Conservation (phyloP, 2,888 invertebrate species). For the Rosalia funebris region DNA sequence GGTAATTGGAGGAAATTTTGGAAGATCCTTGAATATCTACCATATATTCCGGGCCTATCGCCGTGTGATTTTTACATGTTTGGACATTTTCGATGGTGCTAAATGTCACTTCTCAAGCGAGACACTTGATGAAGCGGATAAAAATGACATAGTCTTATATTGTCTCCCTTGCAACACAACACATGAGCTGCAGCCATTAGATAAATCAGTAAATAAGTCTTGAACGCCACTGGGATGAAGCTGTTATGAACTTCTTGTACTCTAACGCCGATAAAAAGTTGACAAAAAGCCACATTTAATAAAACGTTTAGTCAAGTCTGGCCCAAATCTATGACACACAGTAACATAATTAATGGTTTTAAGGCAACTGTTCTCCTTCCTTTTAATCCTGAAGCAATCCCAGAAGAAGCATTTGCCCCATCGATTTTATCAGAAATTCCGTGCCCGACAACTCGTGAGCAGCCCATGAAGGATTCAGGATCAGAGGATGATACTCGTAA, state of each 20-base stretch:
- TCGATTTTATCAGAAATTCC: background rate
- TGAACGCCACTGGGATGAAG: conserved; percentile 56
- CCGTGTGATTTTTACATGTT: too few species aligned
- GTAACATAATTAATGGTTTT: conserved; percentile 37
- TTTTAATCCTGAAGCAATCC: conserved; percentile 29
- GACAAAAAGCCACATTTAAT: conserved; percentile 51
- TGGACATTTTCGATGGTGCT: background rate
- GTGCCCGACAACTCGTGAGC: background rate
- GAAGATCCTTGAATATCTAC: too few species aligned
- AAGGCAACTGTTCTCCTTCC: conserved; percentile 36
- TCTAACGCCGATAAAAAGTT: conserved; percentile 44
- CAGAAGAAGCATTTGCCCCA: conserved; percentile 34
- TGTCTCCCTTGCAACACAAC: conserved; percentile 58
- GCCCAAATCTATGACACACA: conserved; percentile 30
- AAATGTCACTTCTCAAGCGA: background rate
- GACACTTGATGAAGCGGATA: conserved; percentile 45
- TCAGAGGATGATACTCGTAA: too few species aligned
- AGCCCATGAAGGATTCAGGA: background rate
- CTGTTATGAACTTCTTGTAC: conserved; percentile 51
- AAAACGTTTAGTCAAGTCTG: conserved; percentile 30
- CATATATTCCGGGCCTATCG: too few species aligned
- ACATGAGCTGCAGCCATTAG: conserved; percentile 56
- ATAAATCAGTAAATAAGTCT: conserved; percentile 54
- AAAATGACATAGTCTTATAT: conserved; percentile 48
- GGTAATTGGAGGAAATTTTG: too few species aligned